Base-by-base conservation (phyloP, 2,113 vertebrate species). In the Oceanodroma tethys region DNA sequence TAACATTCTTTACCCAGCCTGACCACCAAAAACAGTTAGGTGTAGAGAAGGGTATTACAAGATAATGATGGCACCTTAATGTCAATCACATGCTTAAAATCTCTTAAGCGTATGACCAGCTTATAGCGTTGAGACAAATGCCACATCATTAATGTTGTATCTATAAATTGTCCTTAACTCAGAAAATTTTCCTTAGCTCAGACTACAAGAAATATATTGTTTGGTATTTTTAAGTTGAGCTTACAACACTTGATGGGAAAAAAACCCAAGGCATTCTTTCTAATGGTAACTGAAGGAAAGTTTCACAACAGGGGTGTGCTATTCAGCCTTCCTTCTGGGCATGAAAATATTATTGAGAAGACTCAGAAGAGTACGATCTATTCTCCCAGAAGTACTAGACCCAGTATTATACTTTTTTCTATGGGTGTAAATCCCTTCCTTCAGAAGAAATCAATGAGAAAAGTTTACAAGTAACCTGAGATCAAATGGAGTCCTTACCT, bases 231-330 rank as follows among this genome's bases (percentile, higher is more conserved):
- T 75, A 58, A 76, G 50, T 32, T 63, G 15, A 50, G 26, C 59
- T 96, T 86, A 85, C 81, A 81, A 65, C 19, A 82, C 81, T 71
- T 73, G 55, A 81, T 90, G 83, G n/a, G 87, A 95, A 95, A 95
- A 92, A 88, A 34, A 4, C 20, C 36, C 25, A 75, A 70, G 50
- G 50, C 74, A 66, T 80, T 88, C 36, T 95, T 93, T 90, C 56
- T 86, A 80, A 45, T 0, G 0, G 43, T 65, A 80, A 93, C 53
- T 62, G 36, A 82, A 79, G 29, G 32, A 78, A 91, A 74, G 29
- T 93, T 97, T 92, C 82, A 78, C 68, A 96, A 94, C 36, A 70
- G 42, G 25, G 19, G 21, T 63, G 26, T 73, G 19, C 60, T 92
- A 34, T 79, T 89, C 52, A 75, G 15, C 32, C 56, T 70, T 16